These are phyloP conservation scores for Callyntrura sp. DNA, from an alignment of 2,888 invertebrate genomes.

Conservation along the genomic window DNA sequence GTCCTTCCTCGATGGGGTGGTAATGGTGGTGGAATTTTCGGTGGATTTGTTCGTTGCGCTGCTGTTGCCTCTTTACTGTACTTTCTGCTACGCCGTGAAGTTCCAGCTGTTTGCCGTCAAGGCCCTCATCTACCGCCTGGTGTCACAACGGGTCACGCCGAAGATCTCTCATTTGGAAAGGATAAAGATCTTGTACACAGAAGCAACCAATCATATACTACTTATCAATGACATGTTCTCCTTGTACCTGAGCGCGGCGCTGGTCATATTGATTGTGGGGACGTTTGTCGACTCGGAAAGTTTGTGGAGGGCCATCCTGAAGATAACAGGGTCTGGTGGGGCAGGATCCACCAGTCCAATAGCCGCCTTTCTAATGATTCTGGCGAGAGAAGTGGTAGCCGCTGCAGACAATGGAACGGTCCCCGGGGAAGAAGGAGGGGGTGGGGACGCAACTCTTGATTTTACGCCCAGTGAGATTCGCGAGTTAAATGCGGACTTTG, in stretches of 20 bases:
- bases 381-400: not conserved
- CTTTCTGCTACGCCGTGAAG: constrained; percentile 76
- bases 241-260: constrained; percentile 71
- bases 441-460: not conserved
- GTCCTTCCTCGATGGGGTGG: not conserved
- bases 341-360: not conserved
- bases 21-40: not conserved
- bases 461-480: constrained; percentile 35
- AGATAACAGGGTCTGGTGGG: not conserved
- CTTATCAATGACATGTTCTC: constrained; percentile 75
- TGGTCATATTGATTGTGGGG: constrained; percentile 41
- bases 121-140: constrained; percentile 65
- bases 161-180: constrained; percentile 62
- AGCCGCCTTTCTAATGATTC: not conserved
- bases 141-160: constrained; percentile 51
- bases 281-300: constrained; percentile 36
- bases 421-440: not conserved
- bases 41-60: constrained; percentile 38
- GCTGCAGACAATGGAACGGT: not conserved
- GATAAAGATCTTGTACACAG: constrained; percentile 77
- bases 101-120: constrained; percentile 73
- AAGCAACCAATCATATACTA: constrained; percentile 75
- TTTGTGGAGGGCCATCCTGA: constrained; percentile 18
- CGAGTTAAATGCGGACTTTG: constrained; percentile 70
- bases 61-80: constrained; percentile 78